Evolutionary conservation across 2,888 invertebrate species (phyloP), one percentile per base, ranked within the genome.

Genomic region (Acanthosepion esculentum): DNA sequence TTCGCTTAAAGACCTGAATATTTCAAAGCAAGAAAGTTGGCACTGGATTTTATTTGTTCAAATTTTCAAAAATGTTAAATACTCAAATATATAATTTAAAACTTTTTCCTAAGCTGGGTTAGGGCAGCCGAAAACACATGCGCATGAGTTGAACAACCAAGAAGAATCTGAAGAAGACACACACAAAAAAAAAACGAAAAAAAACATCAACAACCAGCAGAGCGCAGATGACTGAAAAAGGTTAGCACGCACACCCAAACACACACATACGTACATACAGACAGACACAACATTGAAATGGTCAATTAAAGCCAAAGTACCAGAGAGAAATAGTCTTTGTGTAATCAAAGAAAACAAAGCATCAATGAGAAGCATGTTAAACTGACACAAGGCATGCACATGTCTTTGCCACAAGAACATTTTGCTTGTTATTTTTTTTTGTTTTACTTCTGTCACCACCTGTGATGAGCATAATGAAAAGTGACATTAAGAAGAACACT

Each of bases 121-220:
- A 93, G 93, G 53, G 93, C 93, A 93, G 93, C 93, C 93, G 92
- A 92, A 92, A 92, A 92, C n/a, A 50, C 93, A 93, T 93, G 93
- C 41, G 41, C 93, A 93, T 18, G 48, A 29, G 53, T 50, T 93
- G 48, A 26, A 53, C 93, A 93, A 48, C 53, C 93, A 48, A 93
- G 20, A 26, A 48, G 0, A 8, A 78, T n/a, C 29, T 78, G n/a
- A 23, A 41, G 48, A 92, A 41, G 41, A 92, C 91, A 91, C 91
- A 92, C 41, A 48, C 48, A 23, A 23, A 48, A 29, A 41, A 7
- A 20, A 29, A 0, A 78, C 8, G 8, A 8, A 78, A 10, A 7
- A 78, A 15, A 33, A 78, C 78, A 78, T n/a, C n/a, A 78, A 78
- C n/a, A 78, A 78, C 78, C n/a, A 78, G 78, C n/a, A 78, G 78